These are phyloP conservation scores for Drosophila hydei DNA, from an alignment of 1,140 invertebrate genomes.

Conservation along the genomic window DNA sequence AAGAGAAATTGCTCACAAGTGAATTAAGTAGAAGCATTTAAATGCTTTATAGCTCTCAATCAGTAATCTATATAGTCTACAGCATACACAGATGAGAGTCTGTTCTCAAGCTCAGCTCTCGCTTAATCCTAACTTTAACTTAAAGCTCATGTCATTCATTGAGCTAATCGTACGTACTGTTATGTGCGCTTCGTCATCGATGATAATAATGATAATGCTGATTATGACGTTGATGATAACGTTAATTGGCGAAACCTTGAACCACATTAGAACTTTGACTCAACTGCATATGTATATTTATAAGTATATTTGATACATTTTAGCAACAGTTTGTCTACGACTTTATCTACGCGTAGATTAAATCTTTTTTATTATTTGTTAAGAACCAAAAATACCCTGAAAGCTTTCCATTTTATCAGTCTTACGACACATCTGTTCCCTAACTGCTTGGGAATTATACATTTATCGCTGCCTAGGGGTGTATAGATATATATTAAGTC, in stretches of 20 bases:
- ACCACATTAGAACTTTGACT: constrained; percentile 34
- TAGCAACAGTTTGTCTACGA: constrained; percentile 21
- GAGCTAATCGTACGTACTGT: constrained; percentile 15
- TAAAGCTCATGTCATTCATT: constrained; percentile 34
- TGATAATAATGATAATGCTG: constrained; percentile 28
- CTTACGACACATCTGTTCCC: constrained; percentile 29
- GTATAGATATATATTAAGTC: not conserved
- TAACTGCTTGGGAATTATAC: constrained; percentile 13
- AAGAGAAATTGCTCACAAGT: not conserved
- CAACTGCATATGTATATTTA: not conserved
- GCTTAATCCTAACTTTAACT: not conserved
- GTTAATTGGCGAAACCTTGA: constrained; percentile 44
- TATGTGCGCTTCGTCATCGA: constrained; percentile 43
- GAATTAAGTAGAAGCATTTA: not conserved
- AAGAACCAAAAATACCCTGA: not conserved
- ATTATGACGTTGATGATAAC: constrained; percentile 24
- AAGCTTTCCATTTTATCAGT: constrained; percentile 13
- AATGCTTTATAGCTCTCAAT: not conserved
- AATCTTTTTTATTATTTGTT: not conserved
- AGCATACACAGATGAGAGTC: no score
- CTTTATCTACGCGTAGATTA: constrained; percentile 20
- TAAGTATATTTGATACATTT: not conserved
- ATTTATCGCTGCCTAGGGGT: not conserved
- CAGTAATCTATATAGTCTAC: no score
- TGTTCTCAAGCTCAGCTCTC: not conserved